Conservation (phyloP, 2,113 vertebrate species). For the Oreotrochilus melanogaster region DNA sequence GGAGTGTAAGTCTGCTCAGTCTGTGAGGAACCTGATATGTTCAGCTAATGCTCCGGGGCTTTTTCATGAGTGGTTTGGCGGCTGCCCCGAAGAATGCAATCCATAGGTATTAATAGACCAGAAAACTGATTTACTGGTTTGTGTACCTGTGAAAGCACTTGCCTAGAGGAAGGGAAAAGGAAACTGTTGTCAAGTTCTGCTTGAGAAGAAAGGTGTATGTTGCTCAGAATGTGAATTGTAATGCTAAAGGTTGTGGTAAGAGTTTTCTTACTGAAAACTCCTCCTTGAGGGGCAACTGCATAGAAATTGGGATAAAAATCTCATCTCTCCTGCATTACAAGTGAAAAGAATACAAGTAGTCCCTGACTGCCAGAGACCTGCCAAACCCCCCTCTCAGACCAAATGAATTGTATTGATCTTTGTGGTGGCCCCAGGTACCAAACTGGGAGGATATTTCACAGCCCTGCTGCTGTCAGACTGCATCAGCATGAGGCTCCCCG, state of each 20-base stretch:
- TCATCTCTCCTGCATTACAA: not conserved
- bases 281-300: fast-evolving
- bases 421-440: not conserved
- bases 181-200: not conserved
- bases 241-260: fast-evolving
- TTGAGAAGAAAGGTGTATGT: not conserved
- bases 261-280: not conserved
- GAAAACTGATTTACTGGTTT: not conserved
- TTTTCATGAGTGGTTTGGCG: not conserved
- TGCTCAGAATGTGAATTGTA: not conserved
- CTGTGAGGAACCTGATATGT: not conserved
- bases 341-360: not conserved
- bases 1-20: not conserved
- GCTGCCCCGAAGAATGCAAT: not conserved
- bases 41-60: not conserved
- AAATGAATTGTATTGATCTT: fast-evolving
- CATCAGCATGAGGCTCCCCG: fast-evolving
- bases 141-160: not conserved
- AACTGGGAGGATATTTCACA: not conserved
- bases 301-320: not conserved
- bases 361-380: not conserved
- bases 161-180: not conserved
- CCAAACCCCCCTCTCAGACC: fast-evolving
- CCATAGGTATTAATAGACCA: not conserved
- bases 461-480: not conserved